Base-by-base conservation (phyloP, 2,113 vertebrate species). In the Sylvilagus bachmani region DNA sequence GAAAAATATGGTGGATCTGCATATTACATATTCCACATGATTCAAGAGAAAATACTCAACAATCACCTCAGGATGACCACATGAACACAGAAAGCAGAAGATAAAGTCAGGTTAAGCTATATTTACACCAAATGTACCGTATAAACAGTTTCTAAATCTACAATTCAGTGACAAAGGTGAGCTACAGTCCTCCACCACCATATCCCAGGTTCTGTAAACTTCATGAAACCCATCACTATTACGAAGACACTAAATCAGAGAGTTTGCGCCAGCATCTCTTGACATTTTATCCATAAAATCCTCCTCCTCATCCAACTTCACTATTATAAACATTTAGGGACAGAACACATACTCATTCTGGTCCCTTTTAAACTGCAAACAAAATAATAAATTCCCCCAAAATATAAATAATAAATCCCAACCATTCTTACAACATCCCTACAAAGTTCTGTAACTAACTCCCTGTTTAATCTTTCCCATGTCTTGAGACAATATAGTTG, bases 41-140 rank as follows among this genome's bases (percentile, higher is more conserved):
- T 49, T 89, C 38, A 91, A 89, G 69, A 95, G 36, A 93, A 84
- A 88, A 88, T 82, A 86, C 11, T 90, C 55, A 74, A 85, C 22
- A 80, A 96, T 44, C 44, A 44, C 7, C 44, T 44, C 44, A 44
- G 44, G 44, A 44, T 44, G 44, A 69, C 0, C 44, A 24, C 74
- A 62, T 74, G 16, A 90, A 85, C 71, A n/a, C 44, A 86, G 38
- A 69, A 5, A 91, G 19, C 49, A 69, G 31, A 93, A 92, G 93
- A 38, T 75, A 16, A 89, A 70, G 10, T 10, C 22, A 92, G 62
- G 33, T 69, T 71, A 89, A 96, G 92, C 73, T 77, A 51, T 74
- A 94, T 16, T 77, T 12, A 79, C 3, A 38, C 4, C 6, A 67
- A 79, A 64, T 16, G 13, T 29, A 12, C 11, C 49, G 55, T 82